These are phyloP conservation scores for Drosophila picticornis DNA, from an alignment of 2,888 invertebrate genomes.

Conservation along the genomic window DNA sequence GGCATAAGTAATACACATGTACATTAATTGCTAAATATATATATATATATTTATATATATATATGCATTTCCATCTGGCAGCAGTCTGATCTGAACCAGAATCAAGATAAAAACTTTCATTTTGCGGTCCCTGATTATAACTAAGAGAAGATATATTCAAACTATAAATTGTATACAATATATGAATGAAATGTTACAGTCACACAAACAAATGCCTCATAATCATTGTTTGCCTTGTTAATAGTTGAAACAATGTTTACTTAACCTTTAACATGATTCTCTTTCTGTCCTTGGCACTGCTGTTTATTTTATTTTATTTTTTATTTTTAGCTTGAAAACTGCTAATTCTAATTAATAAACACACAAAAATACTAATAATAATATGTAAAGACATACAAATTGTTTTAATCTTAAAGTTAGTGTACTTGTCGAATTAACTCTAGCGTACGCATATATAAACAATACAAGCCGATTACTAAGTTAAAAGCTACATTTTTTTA, in stretches of 20 bases:
- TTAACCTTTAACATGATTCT: slow-evolving; percentile 1
- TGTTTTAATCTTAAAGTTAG: slow-evolving; percentile 61
- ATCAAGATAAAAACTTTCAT: slow-evolving; percentile 1
- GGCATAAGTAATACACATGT: background rate
- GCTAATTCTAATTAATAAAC: slow-evolving; percentile 29
- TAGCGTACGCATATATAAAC: slow-evolving; percentile 36
- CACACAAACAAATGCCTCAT: slow-evolving; percentile 17
- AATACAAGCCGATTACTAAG: slow-evolving; percentile 36
- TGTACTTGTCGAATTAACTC: slow-evolving; percentile 51
- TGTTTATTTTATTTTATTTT: slow-evolving; percentile 50
- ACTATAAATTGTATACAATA: slow-evolving; percentile 1
- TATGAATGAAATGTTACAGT: slow-evolving; percentile 7
- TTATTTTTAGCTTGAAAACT: slow-evolving; percentile 55
- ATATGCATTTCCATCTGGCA: slow-evolving; percentile 1
- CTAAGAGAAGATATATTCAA: slow-evolving; percentile 13
- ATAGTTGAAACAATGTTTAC: slow-evolving; percentile 1
- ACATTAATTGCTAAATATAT: background rate
- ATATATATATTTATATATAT: background rate
- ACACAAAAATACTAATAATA: slow-evolving; percentile 20
- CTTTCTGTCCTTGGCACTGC: slow-evolving; percentile 13
- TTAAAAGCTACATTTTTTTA: slow-evolving; percentile 46
- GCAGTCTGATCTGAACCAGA: slow-evolving; percentile 4
- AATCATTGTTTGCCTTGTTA: slow-evolving; percentile 13
- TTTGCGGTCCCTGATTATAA: slow-evolving; percentile 12
- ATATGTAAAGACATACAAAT: slow-evolving; percentile 39